Base-by-base conservation (phyloP, 2,797 vertebrate genomes). In the Enteromius afrohamiltoni region DNA sequence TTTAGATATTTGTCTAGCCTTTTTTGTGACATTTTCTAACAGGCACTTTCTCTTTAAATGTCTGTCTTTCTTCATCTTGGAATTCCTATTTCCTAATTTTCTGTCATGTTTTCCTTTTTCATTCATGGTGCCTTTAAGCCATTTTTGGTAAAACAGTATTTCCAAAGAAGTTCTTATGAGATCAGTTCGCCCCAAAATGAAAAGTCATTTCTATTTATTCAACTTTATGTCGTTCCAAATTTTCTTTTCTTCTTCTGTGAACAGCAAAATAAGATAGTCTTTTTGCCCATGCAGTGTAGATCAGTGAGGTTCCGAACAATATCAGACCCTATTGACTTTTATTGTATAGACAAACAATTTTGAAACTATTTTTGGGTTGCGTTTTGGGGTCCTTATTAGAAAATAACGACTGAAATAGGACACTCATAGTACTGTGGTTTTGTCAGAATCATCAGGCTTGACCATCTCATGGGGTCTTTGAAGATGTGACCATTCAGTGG, bases 401-500 rank as follows among this genome's bases (percentile, higher is more conserved):
- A 81, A 47, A 60, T 29, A 13, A 19, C 9, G 1, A 11, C 1
- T 37, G 19, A 55, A 42, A 40, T 21, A 17, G 16, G 65, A 69
- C n/a, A 45, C 40, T 6, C 23, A 6, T 49, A 16, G 29, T 40
- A 26, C 13, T 26, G 53, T 51, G 29, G 31, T 73, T 79, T 74
- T 29, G 19, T 80, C 19, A 58, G 47, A 80, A 78, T 58, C 13
- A 87, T 82, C 85, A 58, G 78, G 85, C 86, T 93, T 92, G 91
- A 90, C 90, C 88, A 87, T 92, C 93, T 91, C 89, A 92, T 91
- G 90, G 88, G 6, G 85, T 90, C 91, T 94, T 94, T 93, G 91
- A 93, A 95, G 92, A 93, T 87, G 85, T 92, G 92, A 87, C 88
- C 88, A 92, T 94, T 94, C 90, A 94, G 92, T 93, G 95, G 93